These are phyloP conservation scores for Danaus melanippus DNA, from an alignment of 1,140 invertebrate genomes.

Conservation along the genomic window DNA sequence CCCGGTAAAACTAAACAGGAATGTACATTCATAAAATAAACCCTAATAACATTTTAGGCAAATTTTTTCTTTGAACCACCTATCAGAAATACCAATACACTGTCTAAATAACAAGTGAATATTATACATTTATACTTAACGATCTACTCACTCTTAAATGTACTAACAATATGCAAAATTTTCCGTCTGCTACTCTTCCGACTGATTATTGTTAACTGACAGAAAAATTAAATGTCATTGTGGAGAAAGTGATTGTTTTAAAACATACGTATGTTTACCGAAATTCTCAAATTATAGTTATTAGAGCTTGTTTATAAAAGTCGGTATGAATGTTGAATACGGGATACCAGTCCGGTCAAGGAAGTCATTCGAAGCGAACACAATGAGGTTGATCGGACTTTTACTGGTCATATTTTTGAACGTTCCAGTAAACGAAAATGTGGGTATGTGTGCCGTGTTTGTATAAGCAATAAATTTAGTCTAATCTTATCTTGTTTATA, in stretches of 20 bases:
- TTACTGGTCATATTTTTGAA: conserved; percentile 27
- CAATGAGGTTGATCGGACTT: conserved; percentile 34
- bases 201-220: no score
- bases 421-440: conserved; percentile 31
- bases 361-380: conserved; percentile 22
- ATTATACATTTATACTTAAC: no score
- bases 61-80: no score
- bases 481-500: conserved; percentile 23
- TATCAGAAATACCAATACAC: no score
- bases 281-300: conserved; percentile 40
- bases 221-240: no score
- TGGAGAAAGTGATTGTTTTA: conserved; percentile 23
- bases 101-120: no score
- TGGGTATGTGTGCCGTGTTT: conserved; percentile 20
- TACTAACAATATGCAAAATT: no score
- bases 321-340: conserved; percentile 2
- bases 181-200: no score
- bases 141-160: no score
- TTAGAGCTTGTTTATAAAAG: conserved; percentile 41
- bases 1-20: no score
- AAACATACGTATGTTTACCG: conserved; percentile 32
- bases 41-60: no score
- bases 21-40: no score
- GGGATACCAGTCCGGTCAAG: conserved; percentile 15
- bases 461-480: conserved; percentile 1